Evolutionary conservation across 2,113 vertebrate species (phyloP).

Genomic region (Eulemur rufifrons): DNA sequence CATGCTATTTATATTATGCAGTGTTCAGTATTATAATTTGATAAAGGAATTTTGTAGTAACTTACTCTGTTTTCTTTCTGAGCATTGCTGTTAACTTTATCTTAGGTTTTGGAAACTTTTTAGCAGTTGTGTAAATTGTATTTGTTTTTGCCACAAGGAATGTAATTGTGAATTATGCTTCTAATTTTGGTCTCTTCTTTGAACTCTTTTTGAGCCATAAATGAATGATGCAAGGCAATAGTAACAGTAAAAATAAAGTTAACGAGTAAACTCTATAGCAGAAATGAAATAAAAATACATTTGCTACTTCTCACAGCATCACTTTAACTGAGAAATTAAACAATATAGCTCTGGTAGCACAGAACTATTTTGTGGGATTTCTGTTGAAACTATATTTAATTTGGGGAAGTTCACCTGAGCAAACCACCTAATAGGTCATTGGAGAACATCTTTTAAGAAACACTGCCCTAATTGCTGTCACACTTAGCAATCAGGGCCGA

Average conservation of each 20-base stretch:
- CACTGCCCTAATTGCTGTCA: background rate
- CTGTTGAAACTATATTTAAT: background rate
- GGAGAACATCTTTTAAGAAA: background rate
- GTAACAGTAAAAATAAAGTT: background rate
- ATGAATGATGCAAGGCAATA: background rate
- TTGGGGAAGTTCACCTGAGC: background rate
- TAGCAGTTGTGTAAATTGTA: background rate
- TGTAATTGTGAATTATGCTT: background rate
- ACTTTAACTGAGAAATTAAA: background rate
- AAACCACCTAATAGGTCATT: background rate
- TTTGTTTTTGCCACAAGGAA: background rate
- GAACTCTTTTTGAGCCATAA: background rate
- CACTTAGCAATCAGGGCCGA: background rate
- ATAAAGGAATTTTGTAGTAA: background rate
- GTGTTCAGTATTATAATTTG: background rate
- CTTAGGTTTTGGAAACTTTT: background rate
- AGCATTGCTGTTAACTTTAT: background rate
- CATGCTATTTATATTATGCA: background rate
- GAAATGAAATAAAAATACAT: conserved; percentile 7
- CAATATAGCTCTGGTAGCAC: background rate
- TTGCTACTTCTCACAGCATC: background rate
- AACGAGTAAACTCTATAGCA: background rate
- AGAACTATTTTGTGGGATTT: background rate
- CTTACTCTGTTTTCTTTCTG: background rate
- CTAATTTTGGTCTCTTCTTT: background rate